A percentile compares a stretch with the other conserved stretches of the same genome.
Evolutionary conservation across 2,888 invertebrate species (phyloP).

Genomic region (Zhengitettix transpicula): DNA sequence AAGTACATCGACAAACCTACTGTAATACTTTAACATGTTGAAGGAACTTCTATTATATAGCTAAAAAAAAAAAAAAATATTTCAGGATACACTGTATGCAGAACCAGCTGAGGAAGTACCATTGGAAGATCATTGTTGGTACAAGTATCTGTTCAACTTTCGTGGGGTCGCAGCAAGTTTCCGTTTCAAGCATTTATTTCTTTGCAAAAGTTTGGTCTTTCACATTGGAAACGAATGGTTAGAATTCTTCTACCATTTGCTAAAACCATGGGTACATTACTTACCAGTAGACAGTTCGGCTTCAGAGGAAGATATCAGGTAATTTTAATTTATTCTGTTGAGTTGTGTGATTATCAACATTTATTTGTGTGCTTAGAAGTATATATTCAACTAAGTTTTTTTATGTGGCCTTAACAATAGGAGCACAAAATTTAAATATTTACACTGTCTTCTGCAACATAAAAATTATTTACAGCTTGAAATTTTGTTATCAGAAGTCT

Average conservation of each 20-base stretch:
- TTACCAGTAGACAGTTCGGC: slow-evolving; percentile 62
- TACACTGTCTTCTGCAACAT: slow-evolving; percentile 25
- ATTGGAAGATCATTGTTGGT: slow-evolving; percentile 83
- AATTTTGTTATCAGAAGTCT: too few species aligned
- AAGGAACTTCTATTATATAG: too few species aligned
- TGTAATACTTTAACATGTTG: too few species aligned
- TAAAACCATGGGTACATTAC: slow-evolving; percentile 93
- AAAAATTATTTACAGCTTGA: too few species aligned
- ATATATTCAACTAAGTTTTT: neutral
- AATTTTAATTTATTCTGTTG: slow-evolving; percentile 9
- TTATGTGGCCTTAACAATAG: neutral
- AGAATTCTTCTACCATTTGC: slow-evolving; percentile 82
- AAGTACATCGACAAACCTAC: too few species aligned
- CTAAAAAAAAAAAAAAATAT: too few species aligned
- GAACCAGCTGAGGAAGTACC: slow-evolving; percentile 73
- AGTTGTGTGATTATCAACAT: too few species aligned
- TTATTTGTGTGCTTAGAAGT: too few species aligned
- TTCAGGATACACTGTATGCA: slow-evolving; percentile 68
- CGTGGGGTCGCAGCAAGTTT: slow-evolving; percentile 95
- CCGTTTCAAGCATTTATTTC: slow-evolving; percentile 84
- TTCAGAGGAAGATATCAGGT: slow-evolving; percentile 51
- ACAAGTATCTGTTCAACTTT: slow-evolving; percentile 89
- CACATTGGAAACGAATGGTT: slow-evolving; percentile 89
- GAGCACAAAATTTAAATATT: neutral
- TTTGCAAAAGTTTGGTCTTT: slow-evolving; percentile 83